phyloP scores from a whole-genome alignment of 1,140 invertebrate genomes.

The Ceratosolen fusciceps region DNA sequence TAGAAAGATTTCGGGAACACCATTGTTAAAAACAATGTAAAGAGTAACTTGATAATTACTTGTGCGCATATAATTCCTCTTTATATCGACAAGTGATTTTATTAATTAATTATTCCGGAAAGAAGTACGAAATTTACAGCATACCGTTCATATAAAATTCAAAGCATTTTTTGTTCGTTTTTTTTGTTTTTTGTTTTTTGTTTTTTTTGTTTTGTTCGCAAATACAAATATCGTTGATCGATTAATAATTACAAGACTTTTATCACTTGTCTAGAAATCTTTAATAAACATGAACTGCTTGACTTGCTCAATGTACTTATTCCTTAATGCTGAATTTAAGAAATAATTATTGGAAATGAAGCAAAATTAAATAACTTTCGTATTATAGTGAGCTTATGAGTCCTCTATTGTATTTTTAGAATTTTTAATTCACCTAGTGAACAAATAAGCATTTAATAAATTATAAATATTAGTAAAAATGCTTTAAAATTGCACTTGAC shows the following conservation, averaged over 20 bases:
- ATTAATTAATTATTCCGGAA: neutral
- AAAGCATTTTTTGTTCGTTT: no score
- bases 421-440: neutral
- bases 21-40: conserved; percentile 40
- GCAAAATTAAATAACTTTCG: conserved; percentile 18
- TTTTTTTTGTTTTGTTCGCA: no score
- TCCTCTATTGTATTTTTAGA: conserved; percentile 35
- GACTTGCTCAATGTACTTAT: conserved; percentile 20
- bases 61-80: conserved; percentile 35
- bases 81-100: conserved; percentile 31
- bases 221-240: conserved; percentile 32
- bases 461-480: conserved; percentile 38
- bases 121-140: conserved; percentile 9
- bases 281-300: conserved; percentile 18
- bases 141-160: conserved; percentile 27
- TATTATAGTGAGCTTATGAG: conserved; percentile 35
- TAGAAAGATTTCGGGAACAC: conserved; percentile 39
- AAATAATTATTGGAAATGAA: conserved; percentile 41
- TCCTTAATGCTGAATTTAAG: conserved; percentile 40
- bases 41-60: conserved; percentile 40
- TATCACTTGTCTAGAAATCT: conserved; percentile 29
- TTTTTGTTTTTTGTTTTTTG: no score
- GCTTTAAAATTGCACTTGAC: conserved; percentile 18
- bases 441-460: conserved; percentile 35
- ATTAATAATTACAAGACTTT: conserved; percentile 27